A percentile compares a stretch with the other conserved stretches of the same genome.
phyloP scores from a whole-genome alignment of 2,113 vertebrate species.

The Mormoops blainvillei region DNA sequence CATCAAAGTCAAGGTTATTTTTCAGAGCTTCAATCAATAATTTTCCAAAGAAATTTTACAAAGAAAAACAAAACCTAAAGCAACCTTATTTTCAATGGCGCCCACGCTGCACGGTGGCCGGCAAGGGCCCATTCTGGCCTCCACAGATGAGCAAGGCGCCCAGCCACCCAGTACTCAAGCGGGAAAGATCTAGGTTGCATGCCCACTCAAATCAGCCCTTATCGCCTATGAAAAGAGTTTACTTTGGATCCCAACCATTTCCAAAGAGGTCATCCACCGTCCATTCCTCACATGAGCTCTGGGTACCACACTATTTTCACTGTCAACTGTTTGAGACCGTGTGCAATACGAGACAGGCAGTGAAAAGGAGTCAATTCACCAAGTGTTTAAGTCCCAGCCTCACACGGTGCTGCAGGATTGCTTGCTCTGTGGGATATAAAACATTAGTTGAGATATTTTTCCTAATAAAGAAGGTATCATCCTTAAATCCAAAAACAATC shows the following conservation, averaged over 20 bases:
- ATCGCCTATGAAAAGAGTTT: background rate
- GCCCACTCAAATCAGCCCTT: background rate
- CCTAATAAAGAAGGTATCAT: background rate
- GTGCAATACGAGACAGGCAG: background rate
- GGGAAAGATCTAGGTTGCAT: background rate
- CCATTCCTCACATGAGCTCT: background rate
- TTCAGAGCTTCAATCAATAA: background rate
- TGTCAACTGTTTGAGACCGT: background rate
- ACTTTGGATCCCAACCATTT: conserved; percentile 33
- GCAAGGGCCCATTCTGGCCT: background rate
- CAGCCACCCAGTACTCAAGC: background rate
- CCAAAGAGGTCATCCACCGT: background rate
- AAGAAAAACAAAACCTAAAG: background rate
- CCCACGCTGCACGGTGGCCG: background rate
- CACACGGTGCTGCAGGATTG: background rate
- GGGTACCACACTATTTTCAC: background rate
- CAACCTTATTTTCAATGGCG: background rate
- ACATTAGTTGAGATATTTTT: background rate
- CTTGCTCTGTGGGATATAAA: background rate
- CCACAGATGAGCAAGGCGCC: background rate
- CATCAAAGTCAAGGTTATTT: background rate
- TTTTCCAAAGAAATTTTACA: background rate
- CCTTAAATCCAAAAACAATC: background rate
- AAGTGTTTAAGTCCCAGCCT: background rate
- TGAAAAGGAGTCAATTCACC: background rate